Conservation (phyloP, 2,888 invertebrate genomes). For the Hylaea fasciaria region DNA sequence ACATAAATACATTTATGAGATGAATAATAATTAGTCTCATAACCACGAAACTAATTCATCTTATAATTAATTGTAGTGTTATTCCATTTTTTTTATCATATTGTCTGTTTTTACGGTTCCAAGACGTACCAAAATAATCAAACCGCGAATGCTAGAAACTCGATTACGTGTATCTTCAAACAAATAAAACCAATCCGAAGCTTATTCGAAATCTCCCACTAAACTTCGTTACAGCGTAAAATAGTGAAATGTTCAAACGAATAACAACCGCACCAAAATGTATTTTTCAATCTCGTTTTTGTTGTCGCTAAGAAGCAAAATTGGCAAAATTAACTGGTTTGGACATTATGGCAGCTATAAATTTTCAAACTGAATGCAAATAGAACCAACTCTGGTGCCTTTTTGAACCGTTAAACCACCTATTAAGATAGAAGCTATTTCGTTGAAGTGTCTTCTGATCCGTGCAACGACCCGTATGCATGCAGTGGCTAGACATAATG, state of each 20-base stretch:
- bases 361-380: slow-evolving; percentile 32
- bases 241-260: slow-evolving; percentile 26
- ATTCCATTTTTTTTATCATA: too few relatives aligned
- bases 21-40: too few relatives aligned
- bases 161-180: background rate
- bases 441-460: background rate
- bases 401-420: background rate
- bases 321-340: slow-evolving; percentile 29
- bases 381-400: slow-evolving; percentile 11
- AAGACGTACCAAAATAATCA: too few relatives aligned
- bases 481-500: slow-evolving; percentile 2
- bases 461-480: background rate
- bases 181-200: background rate
- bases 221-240: slow-evolving; percentile 9
- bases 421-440: background rate
- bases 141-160: background rate
- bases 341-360: slow-evolving; percentile 30
- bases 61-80: too few relatives aligned
- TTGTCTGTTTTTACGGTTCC: too few relatives aligned
- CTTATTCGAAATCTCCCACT: slow-evolving; percentile 1
- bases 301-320: slow-evolving; percentile 30
- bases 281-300: slow-evolving; percentile 37
- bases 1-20: too few relatives aligned
- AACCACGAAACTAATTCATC: too few relatives aligned
- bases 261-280: slow-evolving; percentile 28